Base-by-base conservation (phyloP, 2,888 invertebrate species). In the Anagyrus pseudococci region DNA sequence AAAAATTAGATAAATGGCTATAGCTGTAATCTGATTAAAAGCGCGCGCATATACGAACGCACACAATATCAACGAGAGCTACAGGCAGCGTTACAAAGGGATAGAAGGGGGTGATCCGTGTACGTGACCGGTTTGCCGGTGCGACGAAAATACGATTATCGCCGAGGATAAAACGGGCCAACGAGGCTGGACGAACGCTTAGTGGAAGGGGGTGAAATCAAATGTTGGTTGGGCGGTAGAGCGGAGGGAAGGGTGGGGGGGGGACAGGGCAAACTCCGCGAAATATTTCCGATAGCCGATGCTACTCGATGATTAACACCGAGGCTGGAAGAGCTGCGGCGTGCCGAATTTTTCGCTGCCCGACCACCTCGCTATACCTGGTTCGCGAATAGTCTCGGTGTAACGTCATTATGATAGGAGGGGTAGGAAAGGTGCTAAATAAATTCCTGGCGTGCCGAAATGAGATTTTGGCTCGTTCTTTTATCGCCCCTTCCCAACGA, bases 91-190 rank as follows among this genome's bases (percentile, higher is more conserved):
- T 15, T 4, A 15, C 22, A 20, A n/a, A 29, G 29, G 33, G 33
- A 15, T 13, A 37, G 8, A 15, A 37, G 33, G 33, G 33, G 56
- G 4, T 6, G 26, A 4, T 17, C 20, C 47, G 23, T 20, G 54
- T 57, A 62, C 67, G 57, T 57, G 59, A 53, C 65, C 64, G 33
- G 59, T 65, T 62, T 69, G 57, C 66, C 66, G n/a, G 69, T 67
- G 66, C 56, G 52, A 69, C 72, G 71, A 72, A 73, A 75, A 76
- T 74, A 73, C 72, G 73, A 75, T 76, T 76, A 76, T 75, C 73
- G 73, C 65, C 20, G 10, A 66, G 69, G 70, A 75, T 73, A 71
- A 74, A 72, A 71, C 71, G 69, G 65, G 66, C n/a, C n/a, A n/a
- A 22, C 15, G 23, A 4, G 44, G 3, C 8, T 15, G 33, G n/a